Conservation (phyloP, 2,888 invertebrate genomes). For the Blastobasis adustella region DNA sequence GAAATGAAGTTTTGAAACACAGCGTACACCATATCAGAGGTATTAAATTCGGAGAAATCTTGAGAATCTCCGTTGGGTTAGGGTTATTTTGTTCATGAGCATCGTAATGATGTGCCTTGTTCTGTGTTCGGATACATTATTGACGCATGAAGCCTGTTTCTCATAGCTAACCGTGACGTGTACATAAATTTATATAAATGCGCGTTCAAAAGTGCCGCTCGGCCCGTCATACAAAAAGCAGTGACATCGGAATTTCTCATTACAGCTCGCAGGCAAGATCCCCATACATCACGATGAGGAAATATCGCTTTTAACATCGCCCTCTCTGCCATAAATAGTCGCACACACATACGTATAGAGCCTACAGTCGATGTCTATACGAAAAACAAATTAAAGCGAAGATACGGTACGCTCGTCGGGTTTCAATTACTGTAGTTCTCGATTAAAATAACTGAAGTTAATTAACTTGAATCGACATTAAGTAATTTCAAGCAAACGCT, state of each 20-base stretch:
- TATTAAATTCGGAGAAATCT: too few relatives aligned
- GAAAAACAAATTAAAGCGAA: constrained; percentile 5
- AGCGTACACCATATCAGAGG: background rate
- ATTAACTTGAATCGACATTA: constrained; percentile 34
- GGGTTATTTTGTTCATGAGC: background rate
- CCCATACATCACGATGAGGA: constrained; percentile 65
- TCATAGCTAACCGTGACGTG: constrained; percentile 19
- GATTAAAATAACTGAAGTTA: constrained; percentile 38
- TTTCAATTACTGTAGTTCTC: constrained; percentile 25
- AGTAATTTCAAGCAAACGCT: constrained; percentile 32
- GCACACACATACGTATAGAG: constrained; percentile 36
- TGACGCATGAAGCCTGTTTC: background rate
- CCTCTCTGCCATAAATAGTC: constrained; percentile 52
- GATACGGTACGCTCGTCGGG: background rate
- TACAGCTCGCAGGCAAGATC: constrained; percentile 57
- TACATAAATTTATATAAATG: constrained; percentile 31
- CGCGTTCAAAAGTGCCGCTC: constrained; percentile 40
- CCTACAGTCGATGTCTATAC: constrained; percentile 3
- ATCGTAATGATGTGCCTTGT: background rate
- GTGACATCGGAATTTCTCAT: constrained; percentile 72
- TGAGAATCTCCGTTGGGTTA: too few relatives aligned
- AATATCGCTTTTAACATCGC: constrained; percentile 64
- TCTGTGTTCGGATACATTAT: background rate
- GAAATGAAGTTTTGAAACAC: constrained; percentile 14
- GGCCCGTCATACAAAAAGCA: constrained; percentile 53